Percentiles rank a stretch among this genome's conserved stretches.
Conservation (phyloP, 30 jellyfish, hydroid and myxozoan genomes). For the Aurelia coerulea region DNA sequence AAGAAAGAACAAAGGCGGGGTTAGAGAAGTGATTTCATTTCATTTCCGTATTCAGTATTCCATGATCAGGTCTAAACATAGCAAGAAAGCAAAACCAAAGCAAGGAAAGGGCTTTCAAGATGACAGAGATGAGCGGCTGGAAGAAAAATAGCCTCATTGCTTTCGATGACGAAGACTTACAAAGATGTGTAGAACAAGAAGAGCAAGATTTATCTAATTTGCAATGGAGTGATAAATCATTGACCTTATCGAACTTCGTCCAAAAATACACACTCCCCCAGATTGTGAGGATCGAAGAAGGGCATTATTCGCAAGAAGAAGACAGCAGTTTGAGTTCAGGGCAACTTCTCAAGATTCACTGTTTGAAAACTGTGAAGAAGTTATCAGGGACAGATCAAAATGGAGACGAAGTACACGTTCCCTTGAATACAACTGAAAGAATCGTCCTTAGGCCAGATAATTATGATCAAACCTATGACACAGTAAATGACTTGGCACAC, state of each 20-base stretch:
- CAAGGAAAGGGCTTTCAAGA: not conserved
- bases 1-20: not conserved
- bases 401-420: conserved; percentile 78
- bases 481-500: conserved; percentile 77
- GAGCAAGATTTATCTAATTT: conserved; percentile 41
- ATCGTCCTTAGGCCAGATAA: conserved; percentile 67
- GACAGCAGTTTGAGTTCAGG: conserved; percentile 95
- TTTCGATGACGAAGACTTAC: conserved; percentile 26
- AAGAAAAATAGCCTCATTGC: not conserved
- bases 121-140: not conserved
- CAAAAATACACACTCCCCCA: conserved; percentile 81
- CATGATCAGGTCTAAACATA: not conserved
- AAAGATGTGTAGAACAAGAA: conserved; percentile 9
- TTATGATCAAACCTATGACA: conserved; percentile 45
- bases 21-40: not conserved
- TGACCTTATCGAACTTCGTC: conserved; percentile 69
- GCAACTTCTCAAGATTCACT: conserved; percentile 86
- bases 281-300: conserved; percentile 86
- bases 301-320: conserved; percentile 85
- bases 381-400: conserved; percentile 61
- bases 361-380: conserved; percentile 61
- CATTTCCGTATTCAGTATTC: conserved; percentile 14
- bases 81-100: not conserved
- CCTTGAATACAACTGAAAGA: conserved; percentile 69
- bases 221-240: conserved; percentile 91